These are phyloP conservation scores for Lepidocyrtinus sp. DNA, from an alignment of 2,888 invertebrate genomes.

Conservation along the genomic window DNA sequence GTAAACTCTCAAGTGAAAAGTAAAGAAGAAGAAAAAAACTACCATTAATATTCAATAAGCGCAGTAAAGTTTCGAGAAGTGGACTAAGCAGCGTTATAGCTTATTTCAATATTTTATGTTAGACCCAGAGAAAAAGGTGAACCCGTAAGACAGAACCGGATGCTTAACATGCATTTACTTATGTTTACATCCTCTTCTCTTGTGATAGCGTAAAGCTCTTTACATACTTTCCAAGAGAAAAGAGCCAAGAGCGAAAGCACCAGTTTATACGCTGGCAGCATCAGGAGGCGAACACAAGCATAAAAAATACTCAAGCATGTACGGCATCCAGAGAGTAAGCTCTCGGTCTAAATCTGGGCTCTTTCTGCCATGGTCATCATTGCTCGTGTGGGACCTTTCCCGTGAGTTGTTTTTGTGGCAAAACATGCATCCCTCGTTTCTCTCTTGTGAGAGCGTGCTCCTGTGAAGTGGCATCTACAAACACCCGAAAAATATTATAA, in stretches of 20 bases:
- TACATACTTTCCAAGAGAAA: not conserved
- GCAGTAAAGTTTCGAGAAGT: constrained; percentile 10
- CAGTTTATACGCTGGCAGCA: constrained; percentile 11
- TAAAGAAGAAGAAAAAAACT: not conserved
- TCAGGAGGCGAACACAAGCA: not conserved
- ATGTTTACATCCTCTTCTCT: constrained; percentile 19
- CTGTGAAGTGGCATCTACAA: not conserved
- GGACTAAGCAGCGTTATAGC: constrained; percentile 1
- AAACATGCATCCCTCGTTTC: constrained; percentile 54
- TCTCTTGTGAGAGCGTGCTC: constrained; percentile 26
- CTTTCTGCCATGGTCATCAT: constrained; percentile 45
- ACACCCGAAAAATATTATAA: constrained; percentile 13
- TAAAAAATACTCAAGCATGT: not conserved
- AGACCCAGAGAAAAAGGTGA: constrained; percentile 2
- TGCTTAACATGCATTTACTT: constrained; percentile 15
- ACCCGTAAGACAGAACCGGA: constrained; percentile 11
- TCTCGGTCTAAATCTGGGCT: constrained; percentile 47
- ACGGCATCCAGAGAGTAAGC: not conserved
- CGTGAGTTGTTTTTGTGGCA: constrained; percentile 43
- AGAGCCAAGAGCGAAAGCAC: not conserved
- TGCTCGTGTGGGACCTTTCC: constrained; percentile 58
- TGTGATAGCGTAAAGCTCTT: not conserved
- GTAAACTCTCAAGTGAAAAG: constrained; percentile 3
- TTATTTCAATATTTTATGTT: constrained; percentile 4
- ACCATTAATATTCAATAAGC: constrained; percentile 18